phyloP scores from a whole-genome alignment of 2,888 invertebrate genomes.

The Drosophila merina region DNA sequence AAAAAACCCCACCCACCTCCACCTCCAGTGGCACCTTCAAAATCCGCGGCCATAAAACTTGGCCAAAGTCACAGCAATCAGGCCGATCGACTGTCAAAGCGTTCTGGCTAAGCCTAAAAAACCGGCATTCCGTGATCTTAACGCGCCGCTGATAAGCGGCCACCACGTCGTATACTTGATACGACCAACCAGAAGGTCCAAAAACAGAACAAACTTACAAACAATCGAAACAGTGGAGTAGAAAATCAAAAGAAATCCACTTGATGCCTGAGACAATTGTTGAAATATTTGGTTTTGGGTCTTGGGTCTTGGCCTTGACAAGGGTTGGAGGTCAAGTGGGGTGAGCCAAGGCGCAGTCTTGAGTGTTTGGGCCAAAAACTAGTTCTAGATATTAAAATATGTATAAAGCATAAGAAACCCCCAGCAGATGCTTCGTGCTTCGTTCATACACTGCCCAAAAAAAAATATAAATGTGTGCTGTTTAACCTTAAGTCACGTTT shows the following conservation, averaged over 20 bases:
- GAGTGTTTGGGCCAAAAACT: slow-evolving; percentile 44
- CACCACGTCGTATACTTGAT: slow-evolving; percentile 63
- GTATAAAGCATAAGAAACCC: slow-evolving; percentile 24
- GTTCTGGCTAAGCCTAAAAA: slow-evolving; percentile 16
- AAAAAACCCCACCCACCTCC: background rate
- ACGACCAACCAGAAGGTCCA: slow-evolving; percentile 48
- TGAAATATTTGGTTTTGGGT: slow-evolving; percentile 26
- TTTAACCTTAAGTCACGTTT: slow-evolving; percentile 74
- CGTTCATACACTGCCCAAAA: background rate
- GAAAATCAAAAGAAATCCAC: slow-evolving; percentile 28
- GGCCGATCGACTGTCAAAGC: slow-evolving; percentile 19
- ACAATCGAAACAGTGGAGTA: background rate
- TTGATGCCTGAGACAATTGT: slow-evolving; percentile 26
- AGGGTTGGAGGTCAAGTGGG: slow-evolving; percentile 9
- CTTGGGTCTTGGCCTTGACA: slow-evolving; percentile 11
- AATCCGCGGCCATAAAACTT: slow-evolving; percentile 14
- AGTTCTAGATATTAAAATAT: slow-evolving; percentile 61
- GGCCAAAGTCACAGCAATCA: slow-evolving; percentile 21
- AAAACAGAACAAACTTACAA: slow-evolving; percentile 19
- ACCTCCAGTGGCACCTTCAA: background rate
- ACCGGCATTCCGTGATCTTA: slow-evolving; percentile 28
- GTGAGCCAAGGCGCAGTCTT: background rate
- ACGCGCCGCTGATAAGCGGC: slow-evolving; percentile 51
- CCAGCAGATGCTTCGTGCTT: slow-evolving; percentile 53
- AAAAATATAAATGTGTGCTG: slow-evolving; percentile 18